Evolutionary conservation across 2,888 invertebrate genomes (phyloP), one percentile per base, ranked within the genome.

Genomic region (Iselma pallidipennis): DNA sequence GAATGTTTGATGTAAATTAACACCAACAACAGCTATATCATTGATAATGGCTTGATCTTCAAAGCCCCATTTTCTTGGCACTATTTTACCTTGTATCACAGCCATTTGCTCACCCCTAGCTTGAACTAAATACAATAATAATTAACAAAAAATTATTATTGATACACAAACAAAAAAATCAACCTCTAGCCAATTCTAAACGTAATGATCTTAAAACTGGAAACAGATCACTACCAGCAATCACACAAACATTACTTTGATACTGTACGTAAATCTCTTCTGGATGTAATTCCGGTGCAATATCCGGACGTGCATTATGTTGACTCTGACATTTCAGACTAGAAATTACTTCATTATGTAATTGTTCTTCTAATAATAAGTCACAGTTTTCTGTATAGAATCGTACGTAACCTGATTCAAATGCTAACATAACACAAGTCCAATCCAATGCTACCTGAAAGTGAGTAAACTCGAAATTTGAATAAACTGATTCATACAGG

Each of bases 351-450:
- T 91, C 93, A 72, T 91, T 90, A 76, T 96, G 95, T 63, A 95
- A 86, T 76, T 91, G 89, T 78, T 97, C 96, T 49, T 90, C 89
- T 45, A 95, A 83, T 50, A 98, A 82, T 65, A 94, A 83, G 59
- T 90, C 88, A 14, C 95, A 95, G 66, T 88, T 89, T 79, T 97
- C 96, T 1, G 95, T 94, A 77, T 94, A 96, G 82, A 96, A 95
- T 65, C 91, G 85, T 10, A 97, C 85, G 82, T 86, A 87, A 16
- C 98, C 98, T 69, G 92, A 91, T 71, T 88, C 89, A 74, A 93
- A 91, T 12, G 97, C 98, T 59, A 95, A 86, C 63, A 91, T 88
- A 63, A 97, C 86, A 78, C 95, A 96, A 12, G 95, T 96, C 97
- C 97, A 98, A 79, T 98, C 97, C 25, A 94, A 89, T 5, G 88